Base-by-base conservation (phyloP, 2,113 vertebrate genomes). In the Prolemur simus region DNA sequence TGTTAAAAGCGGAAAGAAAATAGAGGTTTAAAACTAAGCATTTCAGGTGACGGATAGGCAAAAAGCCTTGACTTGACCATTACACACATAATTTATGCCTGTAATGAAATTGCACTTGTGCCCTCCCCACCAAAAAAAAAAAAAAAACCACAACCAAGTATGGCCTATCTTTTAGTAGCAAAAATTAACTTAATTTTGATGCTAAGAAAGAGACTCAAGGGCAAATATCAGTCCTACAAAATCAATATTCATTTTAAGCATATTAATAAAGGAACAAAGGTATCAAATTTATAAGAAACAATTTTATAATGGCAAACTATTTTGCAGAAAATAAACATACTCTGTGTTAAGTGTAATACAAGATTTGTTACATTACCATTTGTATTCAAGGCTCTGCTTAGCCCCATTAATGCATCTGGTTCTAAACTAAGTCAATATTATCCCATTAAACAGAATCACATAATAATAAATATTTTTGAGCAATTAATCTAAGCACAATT, bases 301-400 rank as follows among this genome's bases (percentile, higher is more conserved):
- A 92, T 76, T 95, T 63, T 84, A 6, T 15, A 90, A 89, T 20
- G 56, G 21, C 32, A 52, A 69, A 95, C 47, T 45, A 71, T 47
- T 87, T 94, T 82, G 52, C 73, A 95, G 45, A 97, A 92, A 95
- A 85, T 17, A 89, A 71, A 73, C 25, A 77, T n/a, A 84, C 12
- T 49, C n/a, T 27, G 4, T 49, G 25, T 49, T 68, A 60, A 45
- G 45, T 0, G 15, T 29, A 74, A 60, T 5, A 8, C 47, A 64
- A 58, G 25, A 52, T 63, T 66, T 93, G 45, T 74, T 83, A 74
- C 54, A 42, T 71, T 74, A 81, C 20, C 14, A 37, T 37, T 58
- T n/a, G 25, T 47, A 56, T 77, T 34, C 52, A 25, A 96, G n/a
- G 63, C 21, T 74, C 74, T 54, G 6, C 42, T 96, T 83, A 89